These are phyloP conservation scores for Polyergus mexicanus DNA, from an alignment of 1,140 invertebrate species.

Conservation along the genomic window DNA sequence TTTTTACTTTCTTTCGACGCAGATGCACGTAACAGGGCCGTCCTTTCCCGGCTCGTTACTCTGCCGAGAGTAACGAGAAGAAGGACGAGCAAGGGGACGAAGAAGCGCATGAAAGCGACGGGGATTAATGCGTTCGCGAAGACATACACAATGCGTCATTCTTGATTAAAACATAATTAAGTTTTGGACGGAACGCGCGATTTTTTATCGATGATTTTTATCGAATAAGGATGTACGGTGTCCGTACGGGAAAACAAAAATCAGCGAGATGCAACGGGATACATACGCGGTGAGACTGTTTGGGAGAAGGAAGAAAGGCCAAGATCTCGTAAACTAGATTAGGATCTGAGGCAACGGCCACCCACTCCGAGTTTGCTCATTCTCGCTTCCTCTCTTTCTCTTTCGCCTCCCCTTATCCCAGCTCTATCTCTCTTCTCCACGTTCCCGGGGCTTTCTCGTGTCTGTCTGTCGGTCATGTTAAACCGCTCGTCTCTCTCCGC, in stretches of 20 bases:
- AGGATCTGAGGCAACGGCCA: constrained; percentile 83
- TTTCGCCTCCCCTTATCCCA: constrained; percentile 22
- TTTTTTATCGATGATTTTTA: background rate
- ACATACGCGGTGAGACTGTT: constrained; percentile 69
- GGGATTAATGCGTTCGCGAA: constrained; percentile 28
- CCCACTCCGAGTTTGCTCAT: constrained; percentile 80
- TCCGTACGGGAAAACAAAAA: constrained; percentile 8
- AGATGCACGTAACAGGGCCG: constrained; percentile 36
- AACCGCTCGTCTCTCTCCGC: constrained; percentile 63
- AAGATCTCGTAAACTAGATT: constrained; percentile 83
- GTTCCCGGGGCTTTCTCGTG: constrained; percentile 51
- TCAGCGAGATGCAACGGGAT: constrained; percentile 57
- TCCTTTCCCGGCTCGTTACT: constrained; percentile 52
- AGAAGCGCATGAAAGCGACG: constrained; percentile 24
- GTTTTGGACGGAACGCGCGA: background rate
- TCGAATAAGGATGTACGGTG: constrained; percentile 20
- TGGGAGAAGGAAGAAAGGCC: constrained; percentile 73
- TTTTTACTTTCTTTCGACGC: constrained; percentile 62
- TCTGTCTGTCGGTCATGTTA: constrained; percentile 64
- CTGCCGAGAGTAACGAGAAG: constrained; percentile 38
- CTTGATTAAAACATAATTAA: background rate
- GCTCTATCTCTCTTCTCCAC: constrained; percentile 48
- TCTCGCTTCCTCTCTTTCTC: constrained; percentile 62
- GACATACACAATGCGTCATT: background rate
- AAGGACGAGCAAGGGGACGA: constrained; percentile 8